Evolutionary conservation across 2,797 vertebrate genomes (phyloP).

Genomic region (Steatocranus sp.): DNA sequence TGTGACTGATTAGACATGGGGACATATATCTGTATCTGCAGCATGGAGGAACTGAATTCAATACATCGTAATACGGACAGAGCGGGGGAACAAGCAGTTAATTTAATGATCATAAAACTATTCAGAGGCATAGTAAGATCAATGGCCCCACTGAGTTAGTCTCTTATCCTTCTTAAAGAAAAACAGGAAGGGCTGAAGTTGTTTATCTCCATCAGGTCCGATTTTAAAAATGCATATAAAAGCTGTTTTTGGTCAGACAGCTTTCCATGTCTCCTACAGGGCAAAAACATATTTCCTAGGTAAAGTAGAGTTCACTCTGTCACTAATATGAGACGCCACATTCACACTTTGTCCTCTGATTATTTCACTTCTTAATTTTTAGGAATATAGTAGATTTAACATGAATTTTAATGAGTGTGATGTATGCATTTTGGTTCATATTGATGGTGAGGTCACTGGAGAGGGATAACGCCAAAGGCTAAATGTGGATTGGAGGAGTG

Average conservation of each 20-base stretch:
- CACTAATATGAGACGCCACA: background rate
- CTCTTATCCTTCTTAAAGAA: background rate
- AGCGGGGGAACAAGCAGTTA: background rate
- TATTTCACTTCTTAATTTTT: slow-evolving; percentile 40
- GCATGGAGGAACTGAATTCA: background rate
- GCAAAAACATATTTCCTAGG: background rate
- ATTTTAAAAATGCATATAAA: background rate
- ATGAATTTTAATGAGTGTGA: slow-evolving; percentile 44
- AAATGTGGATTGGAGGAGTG: slow-evolving; percentile 35
- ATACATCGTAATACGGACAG: slow-evolving; percentile 35
- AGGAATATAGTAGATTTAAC: slow-evolving; percentile 37
- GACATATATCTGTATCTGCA: slow-evolving; percentile 4
- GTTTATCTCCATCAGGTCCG: slow-evolving; percentile 26
- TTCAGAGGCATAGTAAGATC: slow-evolving; percentile 35
- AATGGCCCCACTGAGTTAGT: background rate
- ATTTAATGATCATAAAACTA: slow-evolving; percentile 22
- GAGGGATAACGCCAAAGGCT: slow-evolving; percentile 54
- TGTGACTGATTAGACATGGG: slow-evolving; percentile 51
- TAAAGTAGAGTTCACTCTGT: background rate
- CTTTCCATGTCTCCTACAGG: background rate
- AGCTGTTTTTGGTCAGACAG: background rate
- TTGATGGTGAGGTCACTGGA: slow-evolving; percentile 54
- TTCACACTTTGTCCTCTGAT: background rate
- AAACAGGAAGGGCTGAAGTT: background rate
- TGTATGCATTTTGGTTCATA: slow-evolving; percentile 49